phyloP scores from a whole-genome alignment of 2,113 vertebrate genomes.

The Engraulis encrasicolus region DNA sequence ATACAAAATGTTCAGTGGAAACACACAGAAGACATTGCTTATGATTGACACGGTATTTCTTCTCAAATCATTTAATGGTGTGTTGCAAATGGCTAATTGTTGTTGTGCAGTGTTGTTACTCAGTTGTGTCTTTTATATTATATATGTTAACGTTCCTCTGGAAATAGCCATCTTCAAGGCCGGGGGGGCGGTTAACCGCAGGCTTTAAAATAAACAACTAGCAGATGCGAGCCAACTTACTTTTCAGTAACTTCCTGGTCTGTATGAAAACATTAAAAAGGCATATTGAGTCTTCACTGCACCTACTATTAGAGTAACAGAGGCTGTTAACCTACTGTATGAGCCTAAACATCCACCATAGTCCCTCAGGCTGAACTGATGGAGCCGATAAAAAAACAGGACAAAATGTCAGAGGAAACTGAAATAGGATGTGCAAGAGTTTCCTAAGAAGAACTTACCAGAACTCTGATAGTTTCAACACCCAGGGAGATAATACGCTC shows the following conservation, averaged over 20 bases:
- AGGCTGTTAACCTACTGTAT: no score
- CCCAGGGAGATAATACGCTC: conserved; percentile 76
- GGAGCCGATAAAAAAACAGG: not conserved
- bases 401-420: conserved; percentile 73
- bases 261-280: not conserved
- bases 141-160: not conserved
- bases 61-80: not conserved
- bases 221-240: not conserved
- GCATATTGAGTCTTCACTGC: no score
- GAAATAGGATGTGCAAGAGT: conserved; percentile 82
- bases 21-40: not conserved
- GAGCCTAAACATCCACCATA: not conserved
- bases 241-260: not conserved
- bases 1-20: not conserved
- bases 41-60: not conserved
- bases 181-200: not conserved
- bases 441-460: conserved; percentile 78
- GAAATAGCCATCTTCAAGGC: not conserved
- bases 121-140: not conserved
- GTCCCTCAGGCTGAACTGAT: not conserved
- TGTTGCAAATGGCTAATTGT: not conserved
- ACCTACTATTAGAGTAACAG: no score
- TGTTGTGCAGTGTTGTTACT: not conserved
- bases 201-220: not conserved
- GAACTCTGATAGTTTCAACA: conserved; percentile 74